Evolutionary conservation across 2,888 invertebrate genomes (phyloP), one percentile per base, ranked within the genome.

Genomic region (Biston betularia): DNA sequence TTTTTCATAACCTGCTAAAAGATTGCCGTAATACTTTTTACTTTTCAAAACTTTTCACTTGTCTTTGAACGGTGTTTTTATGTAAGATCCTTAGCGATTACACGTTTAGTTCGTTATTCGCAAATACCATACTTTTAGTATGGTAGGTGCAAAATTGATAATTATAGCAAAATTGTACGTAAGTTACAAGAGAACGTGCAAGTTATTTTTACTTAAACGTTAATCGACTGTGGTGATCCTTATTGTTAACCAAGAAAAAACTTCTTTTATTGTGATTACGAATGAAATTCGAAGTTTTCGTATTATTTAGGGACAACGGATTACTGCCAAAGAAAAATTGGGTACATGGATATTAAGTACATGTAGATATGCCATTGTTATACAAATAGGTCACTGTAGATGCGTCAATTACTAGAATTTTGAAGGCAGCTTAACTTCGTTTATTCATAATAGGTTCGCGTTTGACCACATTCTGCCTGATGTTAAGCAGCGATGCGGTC

Each of bases 201-300:
- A 54, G 12, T 11, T 11, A 38, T 14, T 35, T 14, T 38, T 1
- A 14, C 7, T 35, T 8, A 50, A 35, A 3, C 7, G 42, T 54
- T n/a, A 24, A 42, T 8, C 42, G 33, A 42, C 24, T 42, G 42
- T n/a, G 6, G 24, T 42, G n/a, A 33, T 11, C 50, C 33, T 38
- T 64, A 67, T 56, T 57, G 11, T 35, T 50, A 63, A 61, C 56
- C 52, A 45, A 44, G 54, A 12, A 10, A 40, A 57, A 63, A 58
- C 65, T 72, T 70, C 56, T 66, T 65, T 65, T 61, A 65, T 57
- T 70, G 38, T 42, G 42, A 60, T 54, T 42, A 56, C 69, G 71
- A 72, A 74, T 71, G 0, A 48, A 67, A 74, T 71, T 72, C 70
- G 71, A 63, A n/a, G 61, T 45, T 15, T 50, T 44, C 55, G 59